Evolutionary conservation across 2,888 invertebrate genomes (phyloP), one percentile per base, ranked within the genome.

Genomic region (Plagodis dolabraria): DNA sequence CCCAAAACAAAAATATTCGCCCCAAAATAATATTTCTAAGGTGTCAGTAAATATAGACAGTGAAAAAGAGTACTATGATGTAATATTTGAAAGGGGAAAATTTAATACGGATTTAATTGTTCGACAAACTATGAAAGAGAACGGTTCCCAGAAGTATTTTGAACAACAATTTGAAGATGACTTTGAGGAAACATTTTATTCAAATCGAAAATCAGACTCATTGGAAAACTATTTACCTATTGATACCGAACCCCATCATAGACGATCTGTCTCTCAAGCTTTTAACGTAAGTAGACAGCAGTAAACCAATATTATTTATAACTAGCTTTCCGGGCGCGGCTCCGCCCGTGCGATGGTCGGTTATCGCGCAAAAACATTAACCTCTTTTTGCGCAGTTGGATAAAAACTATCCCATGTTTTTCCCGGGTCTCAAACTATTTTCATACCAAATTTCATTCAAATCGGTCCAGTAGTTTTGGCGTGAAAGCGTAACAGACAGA

Each of bases 41-140:
- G 74, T 87, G 7, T 76, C 83, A 11, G 70, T 89, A 36, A 84
- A 86, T 64, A 86, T 89, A 56, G 82, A 88, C 9, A 80, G 77
- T 50, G 82, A 84, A 11, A 80, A 77, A 33, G 87, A 88, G 61
- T 69, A 65, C 57, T 90, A 86, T 60, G 79, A 86, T 64, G 77
- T 88, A 6, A 58, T 75, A 47, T 79, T 87, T 55, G 74, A 78
- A 58, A 80, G 82, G 58, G 75, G 74, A 44, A 66, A 75, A 43
- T 48, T 67, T 12, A 74, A 72, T 42, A 83, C 85, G 22, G 83
- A 84, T 65, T 56, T 87, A 9, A 74, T 72, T 10, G 72, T 82
- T 7, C 73, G 73, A 52, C 87, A 82, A 65, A 80, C 72, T 6
- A 35, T 70, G 2, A 87, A 81, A 69, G 72, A 75, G 40, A 55